Evolutionary conservation across 35 echinoderm and acorn worm species (phyloP).

Genomic region (Apostichopus californicus): DNA sequence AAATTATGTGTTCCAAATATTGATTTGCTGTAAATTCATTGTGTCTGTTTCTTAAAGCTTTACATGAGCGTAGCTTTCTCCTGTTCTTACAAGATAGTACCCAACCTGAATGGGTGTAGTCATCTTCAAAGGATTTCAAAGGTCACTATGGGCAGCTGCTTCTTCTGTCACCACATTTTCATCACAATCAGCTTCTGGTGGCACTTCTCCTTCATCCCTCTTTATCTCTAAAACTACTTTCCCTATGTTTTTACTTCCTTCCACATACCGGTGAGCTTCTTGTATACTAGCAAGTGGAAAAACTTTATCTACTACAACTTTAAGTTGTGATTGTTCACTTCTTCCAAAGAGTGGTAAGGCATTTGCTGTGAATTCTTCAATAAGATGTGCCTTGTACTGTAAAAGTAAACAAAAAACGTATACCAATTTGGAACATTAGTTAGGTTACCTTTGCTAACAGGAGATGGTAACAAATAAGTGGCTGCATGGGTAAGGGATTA

Average conservation of each 20-base stretch:
- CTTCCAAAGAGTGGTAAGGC: background rate
- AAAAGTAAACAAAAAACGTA: background rate
- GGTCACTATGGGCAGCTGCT: background rate
- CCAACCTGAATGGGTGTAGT: too few species aligned
- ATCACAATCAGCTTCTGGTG: background rate
- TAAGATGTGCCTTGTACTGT: constrained; percentile 31
- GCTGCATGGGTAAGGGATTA: too few species aligned
- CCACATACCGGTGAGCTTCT: constrained; percentile 14
- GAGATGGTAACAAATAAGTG: too few species aligned
- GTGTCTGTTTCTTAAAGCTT: too few species aligned
- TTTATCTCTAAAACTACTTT: constrained; percentile 19
- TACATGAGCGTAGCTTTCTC: too few species aligned
- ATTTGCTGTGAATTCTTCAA: constrained; percentile 16
- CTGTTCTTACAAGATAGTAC: too few species aligned
- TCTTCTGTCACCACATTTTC: background rate
- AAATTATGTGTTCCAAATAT: too few species aligned
- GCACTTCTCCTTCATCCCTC: background rate
- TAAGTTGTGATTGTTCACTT: constrained; percentile 2
- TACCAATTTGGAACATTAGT: too few species aligned
- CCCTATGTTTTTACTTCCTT: constrained; percentile 33
- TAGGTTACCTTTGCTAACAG: too few species aligned
- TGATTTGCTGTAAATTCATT: too few species aligned
- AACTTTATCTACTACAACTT: background rate
- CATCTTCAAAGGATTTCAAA: background rate
- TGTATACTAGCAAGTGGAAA: constrained; percentile 1